These are phyloP conservation scores for Grus americana DNA, from an alignment of 2,113 vertebrate species.

Conservation along the genomic window DNA sequence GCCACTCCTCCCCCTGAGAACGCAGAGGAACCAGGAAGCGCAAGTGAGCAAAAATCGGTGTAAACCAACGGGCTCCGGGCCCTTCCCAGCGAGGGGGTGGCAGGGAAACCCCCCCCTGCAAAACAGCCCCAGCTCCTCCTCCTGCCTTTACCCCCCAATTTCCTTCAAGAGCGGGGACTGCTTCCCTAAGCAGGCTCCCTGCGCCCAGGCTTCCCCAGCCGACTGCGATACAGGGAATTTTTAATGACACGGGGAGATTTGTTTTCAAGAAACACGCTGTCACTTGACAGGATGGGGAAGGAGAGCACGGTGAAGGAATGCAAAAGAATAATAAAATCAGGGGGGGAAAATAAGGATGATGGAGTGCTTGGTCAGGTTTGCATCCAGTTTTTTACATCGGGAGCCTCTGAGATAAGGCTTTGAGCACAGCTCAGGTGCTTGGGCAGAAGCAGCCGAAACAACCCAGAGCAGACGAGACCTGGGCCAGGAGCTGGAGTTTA, in stretches of 20 bases:
- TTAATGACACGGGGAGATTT: too few species aligned
- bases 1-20: background rate
- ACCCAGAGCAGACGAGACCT: fast-evolving
- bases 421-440: background rate
- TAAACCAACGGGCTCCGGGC: fast-evolving
- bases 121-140: fast-evolving
- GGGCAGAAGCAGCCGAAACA: background rate
- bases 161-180: fast-evolving
- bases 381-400: fast-evolving
- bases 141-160: background rate
- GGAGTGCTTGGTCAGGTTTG: background rate
- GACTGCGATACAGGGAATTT: fast-evolving
- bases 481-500: fast-evolving
- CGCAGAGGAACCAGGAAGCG: background rate
- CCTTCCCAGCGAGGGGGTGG: background rate
- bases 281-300: background rate
- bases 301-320: background rate
- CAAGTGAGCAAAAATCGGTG: background rate
- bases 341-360: background rate
- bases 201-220: fast-evolving
- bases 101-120: background rate
- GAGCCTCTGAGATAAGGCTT: background rate
- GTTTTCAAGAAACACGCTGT: fast-evolving
- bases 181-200: fast-evolving
- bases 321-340: background rate